A percentile compares a stretch with the other conserved stretches of the same genome.
phyloP scores from a whole-genome alignment of 2,888 invertebrate genomes.

The Villa cingulata region DNA sequence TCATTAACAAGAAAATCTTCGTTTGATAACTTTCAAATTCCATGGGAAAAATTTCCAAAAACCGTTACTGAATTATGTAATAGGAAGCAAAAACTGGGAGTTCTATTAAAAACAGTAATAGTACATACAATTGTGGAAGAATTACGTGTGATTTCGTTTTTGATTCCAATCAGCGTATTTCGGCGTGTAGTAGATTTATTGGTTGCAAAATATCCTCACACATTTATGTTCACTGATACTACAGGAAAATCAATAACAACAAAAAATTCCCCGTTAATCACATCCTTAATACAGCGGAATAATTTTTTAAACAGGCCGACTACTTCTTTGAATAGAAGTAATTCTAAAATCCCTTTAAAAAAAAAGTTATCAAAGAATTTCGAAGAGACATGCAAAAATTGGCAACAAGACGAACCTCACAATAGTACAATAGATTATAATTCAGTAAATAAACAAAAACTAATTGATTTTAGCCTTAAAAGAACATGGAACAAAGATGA shows the following conservation, averaged over 20 bases:
- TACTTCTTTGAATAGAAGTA: not conserved
- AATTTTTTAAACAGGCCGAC: not conserved
- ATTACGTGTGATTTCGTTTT: no score
- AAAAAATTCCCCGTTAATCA: not conserved
- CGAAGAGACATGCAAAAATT: not conserved
- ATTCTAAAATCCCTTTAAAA: not conserved
- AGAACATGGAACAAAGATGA: not conserved
- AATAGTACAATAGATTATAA: not conserved
- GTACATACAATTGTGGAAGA: no score
- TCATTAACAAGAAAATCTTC: no score
- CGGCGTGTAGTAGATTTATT: no score
- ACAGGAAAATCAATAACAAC: not conserved
- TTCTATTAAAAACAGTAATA: no score
- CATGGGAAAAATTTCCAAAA: no score
- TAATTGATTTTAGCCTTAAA: not conserved
- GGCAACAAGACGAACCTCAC: not conserved
- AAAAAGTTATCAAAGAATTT: no score
- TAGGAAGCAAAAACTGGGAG: no score
- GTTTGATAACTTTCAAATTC: no score
- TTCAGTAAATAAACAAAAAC: not conserved
- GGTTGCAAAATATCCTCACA: not conserved
- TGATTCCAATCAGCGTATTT: no score
- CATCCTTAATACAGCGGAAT: not conserved
- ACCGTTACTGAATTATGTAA: no score
- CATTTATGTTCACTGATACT: not conserved